Base-by-base conservation (phyloP, 2,113 vertebrate species). In the Bolborhynchus lineola region DNA sequence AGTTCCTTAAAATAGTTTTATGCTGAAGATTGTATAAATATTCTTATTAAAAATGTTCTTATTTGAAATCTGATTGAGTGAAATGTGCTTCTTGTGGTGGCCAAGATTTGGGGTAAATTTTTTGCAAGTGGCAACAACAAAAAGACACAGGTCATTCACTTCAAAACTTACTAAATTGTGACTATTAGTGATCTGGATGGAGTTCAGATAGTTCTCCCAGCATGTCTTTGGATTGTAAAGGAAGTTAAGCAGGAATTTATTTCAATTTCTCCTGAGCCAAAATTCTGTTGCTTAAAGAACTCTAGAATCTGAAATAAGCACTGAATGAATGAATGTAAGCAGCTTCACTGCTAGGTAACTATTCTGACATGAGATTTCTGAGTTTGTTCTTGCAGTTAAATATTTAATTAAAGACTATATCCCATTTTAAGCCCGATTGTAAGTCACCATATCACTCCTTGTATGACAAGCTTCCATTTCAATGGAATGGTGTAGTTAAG, bases 1-100 rank as follows among this genome's bases (percentile, higher is more conserved):
- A 88, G 75, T 83, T 82, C 88, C 93, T 91, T 91, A 90, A 86
- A 95, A 95, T 77, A 96, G 59, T 63, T 88, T 87, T 74, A 85
- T 74, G 41, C 21, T 74, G 78, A 90, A 79, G 52, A 23, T 19
- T 76, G 6, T 65, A 52, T 69, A 82, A 85, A 63, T 33, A 20
- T 82, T 95, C 67, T 41, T 80, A 53, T 52, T 91, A 87, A 82
- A 92, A 88, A 18, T 37, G 11, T 77, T 91, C 44, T 7, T 47
- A 33, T 74, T 86, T 82, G 46, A 95, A 91, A 82, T 53, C 15
- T 63, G 49, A 82, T 67, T 88, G 75, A 83, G 55, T 37, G 46
- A 20, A 70, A 57, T 2, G 18, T 46, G 33, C 10, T 77, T 59
- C 53, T 72, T 72, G 57, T 70, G 69, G 35, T 62, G 41, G 31